Evolutionary conservation across 2,888 invertebrate genomes (phyloP), one percentile per base, ranked within the genome.

Genomic region (Lasius fuliginosus): DNA sequence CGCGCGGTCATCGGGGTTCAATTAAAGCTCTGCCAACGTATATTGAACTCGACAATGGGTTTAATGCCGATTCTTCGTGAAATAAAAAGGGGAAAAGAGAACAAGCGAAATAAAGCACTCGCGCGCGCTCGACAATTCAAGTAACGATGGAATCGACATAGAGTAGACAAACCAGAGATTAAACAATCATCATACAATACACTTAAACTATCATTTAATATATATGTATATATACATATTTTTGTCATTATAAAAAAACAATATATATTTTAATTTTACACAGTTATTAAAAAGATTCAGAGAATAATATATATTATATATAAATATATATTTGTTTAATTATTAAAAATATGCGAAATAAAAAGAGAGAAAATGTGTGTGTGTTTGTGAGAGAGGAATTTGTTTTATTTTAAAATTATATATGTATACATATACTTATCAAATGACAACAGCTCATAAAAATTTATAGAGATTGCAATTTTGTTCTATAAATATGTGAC

Each of bases 21-120:
- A 79, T 79, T 79, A 79, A 79, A 79, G 69, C 77, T 68, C 77
- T 36, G 23, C 36, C 46, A 71, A 71, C 71, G 71, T 71, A 60
- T 60, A 71, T 71, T 60, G 79, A 79, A 60, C 69, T 60, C 69
- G 79, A 79, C 79, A 71, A 79, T 79, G 60, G 69, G 23, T 46
- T 82, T 76, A 67, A 65, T 76, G 75, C 60, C 64, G 56, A 23
- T 42, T 76, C 33, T 23, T 36, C 3, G 67, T 73, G 27, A 75
- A 67, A 73, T 58, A 76, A 53, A 76, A 65, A 67, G n/a, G 23
- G 4, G 18, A 18, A 49, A 42, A 42, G 15, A n/a, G 42, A 12
- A 65, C 42, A 15, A 64, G 82, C 30, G 33, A 36, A 82, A 67
- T 56, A 56, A 74, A 75, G 33, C 56, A n/a, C 15, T 40, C 27